Evolutionary conservation across 2,888 invertebrate species (phyloP), one percentile per base, ranked within the genome.

Genomic region (Polydrusus pterygomalis): DNA sequence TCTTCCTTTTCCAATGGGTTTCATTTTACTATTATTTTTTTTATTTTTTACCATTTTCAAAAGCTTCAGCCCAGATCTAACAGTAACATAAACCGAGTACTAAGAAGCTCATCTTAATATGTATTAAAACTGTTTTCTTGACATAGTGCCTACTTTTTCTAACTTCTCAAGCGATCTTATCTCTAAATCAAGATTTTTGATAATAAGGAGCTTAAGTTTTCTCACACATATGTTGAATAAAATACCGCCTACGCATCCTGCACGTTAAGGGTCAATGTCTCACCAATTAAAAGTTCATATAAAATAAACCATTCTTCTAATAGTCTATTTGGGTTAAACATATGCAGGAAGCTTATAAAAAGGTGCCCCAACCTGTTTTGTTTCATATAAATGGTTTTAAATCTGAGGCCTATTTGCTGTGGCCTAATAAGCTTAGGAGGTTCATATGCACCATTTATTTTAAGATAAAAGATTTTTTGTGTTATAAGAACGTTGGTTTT

Each of bases 121-220:
- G 25, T 13, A 8, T 3, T 54, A 25, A 51, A 20, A 54, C 25
- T 9, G 15, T 17, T 51, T 51, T 20, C 49, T 2, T 6, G 6
- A 18, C 15, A 18, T 49, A 18, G 11, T 51, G 1, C 2, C 10
- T 34, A 30, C 30, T 30, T 30, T 8, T 11, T 43, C 62, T 64
- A 69, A 74, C 54, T 63, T 56, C 68, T 13, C 17, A 63, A 65
- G 70, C 51, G 70, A 74, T 54, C 54, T 74, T 75, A 75, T 75
- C 75, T 70, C 40, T 65, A 70, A 75, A 75, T 75, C 75, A 75
- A 75, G 75, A 75, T 75, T 60, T 70, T 70, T 47, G 30, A 49
- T 60, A 60, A 40, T 75, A 67, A 49, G 60, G 30, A 65, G 64
- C 70, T 75, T 75, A 75, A 20, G 13, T 54, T 51, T 70, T 75